Evolutionary conservation across 2,797 vertebrate genomes (phyloP), one percentile per base, ranked within the genome.

Genomic region (Pteropus rufus): DNA sequence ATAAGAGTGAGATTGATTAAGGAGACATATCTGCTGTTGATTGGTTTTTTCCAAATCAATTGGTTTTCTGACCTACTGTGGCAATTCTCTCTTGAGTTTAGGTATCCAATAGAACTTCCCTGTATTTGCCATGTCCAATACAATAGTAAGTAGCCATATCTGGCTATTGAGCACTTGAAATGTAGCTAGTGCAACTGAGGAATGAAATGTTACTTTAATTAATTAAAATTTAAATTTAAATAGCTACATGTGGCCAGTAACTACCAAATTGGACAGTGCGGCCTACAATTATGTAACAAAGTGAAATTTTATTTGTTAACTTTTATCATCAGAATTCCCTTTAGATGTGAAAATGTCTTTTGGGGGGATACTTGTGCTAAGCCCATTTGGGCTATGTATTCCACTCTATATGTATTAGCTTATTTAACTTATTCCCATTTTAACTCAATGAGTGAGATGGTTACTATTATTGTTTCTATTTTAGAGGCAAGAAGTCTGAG

Each of bases 311-410:
- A 46, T 79, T 81, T 88, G 46, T 83, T 81, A 94, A 58, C 24
- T 46, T 26, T 60, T 64, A 2, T 31, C 8, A 34, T 64, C 34
- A 91, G 67, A 84, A 81, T 82, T 89, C 10, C 5, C 67, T 65
- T 91, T 93, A 79, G 41, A 29, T n/a, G 39, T 44, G 19, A 92
- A 95, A 92, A 83, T 87, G 3, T 41, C 79, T 91, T 94, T 82
- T 41, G 70, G 67, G 18, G 31, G 44, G 29, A 26, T 79, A 64
- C 12, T 23, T 58, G 5, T 64, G 46, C 54, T 75, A 52, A 62
- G 10, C 49, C 4, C n/a, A 70, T 67, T 36, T 67, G 21, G 26
- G 21, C n/a, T 83, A 41, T 69, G 5, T 60, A 70, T 85, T 77
- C 23, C 3, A 31, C 29, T 75, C 75, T 65, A 21, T 24, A 34